Percentiles rank a stretch among this genome's conserved stretches.
These are phyloP conservation scores for Artemisiospiza belli DNA, from an alignment of 2,113 vertebrate genomes.

Conservation along the genomic window DNA sequence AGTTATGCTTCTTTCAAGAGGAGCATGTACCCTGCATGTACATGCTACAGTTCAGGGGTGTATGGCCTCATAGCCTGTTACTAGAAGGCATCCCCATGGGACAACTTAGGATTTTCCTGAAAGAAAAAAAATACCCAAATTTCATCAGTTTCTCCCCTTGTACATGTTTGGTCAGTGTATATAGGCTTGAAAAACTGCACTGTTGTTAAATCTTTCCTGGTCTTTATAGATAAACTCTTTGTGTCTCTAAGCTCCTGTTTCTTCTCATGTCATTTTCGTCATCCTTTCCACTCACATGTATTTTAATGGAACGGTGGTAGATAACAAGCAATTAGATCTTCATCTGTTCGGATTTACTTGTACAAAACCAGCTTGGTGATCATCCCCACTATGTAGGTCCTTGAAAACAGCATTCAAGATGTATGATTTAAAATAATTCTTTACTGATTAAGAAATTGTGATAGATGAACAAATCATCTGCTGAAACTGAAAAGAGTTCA, in stretches of 20 bases:
- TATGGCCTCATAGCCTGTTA: background rate
- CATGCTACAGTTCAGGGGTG: accelerated
- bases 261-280: background rate
- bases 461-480: background rate
- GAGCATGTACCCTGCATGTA: background rate
- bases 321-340: background rate
- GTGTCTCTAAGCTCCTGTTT: background rate
- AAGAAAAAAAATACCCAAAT: background rate
- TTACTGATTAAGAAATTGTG: background rate
- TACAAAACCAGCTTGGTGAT: background rate
- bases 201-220: background rate
- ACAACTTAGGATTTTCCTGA: background rate
- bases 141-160: background rate
- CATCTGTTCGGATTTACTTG: background rate
- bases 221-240: background rate
- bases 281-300: background rate
- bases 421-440: background rate
- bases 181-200: background rate
- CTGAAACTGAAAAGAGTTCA: background rate
- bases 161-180: background rate
- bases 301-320: background rate
- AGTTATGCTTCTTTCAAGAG: background rate
- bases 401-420: background rate
- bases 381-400: background rate
- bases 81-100: background rate